Conservation (phyloP, 2,888 invertebrate species). For the Synergus umbraculus region DNA sequence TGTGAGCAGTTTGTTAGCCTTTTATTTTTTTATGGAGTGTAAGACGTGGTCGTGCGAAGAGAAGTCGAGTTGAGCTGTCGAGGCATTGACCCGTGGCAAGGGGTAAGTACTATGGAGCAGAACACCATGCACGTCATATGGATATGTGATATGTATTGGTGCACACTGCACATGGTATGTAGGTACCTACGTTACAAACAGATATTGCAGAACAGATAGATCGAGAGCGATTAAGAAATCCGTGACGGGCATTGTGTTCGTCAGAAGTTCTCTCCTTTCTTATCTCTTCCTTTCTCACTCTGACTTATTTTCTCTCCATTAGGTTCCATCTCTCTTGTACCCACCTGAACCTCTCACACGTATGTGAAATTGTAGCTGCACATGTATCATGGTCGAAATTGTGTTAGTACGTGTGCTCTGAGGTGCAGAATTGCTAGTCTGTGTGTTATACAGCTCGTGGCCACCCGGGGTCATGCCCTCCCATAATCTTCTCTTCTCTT, state of each 20-base stretch:
- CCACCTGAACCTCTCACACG: slow-evolving; percentile 51
- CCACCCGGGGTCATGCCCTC: slow-evolving; percentile 76
- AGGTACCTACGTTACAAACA: slow-evolving; percentile 54
- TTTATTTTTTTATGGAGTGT: background rate
- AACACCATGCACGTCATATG: slow-evolving; percentile 23
- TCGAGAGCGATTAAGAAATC: slow-evolving; percentile 76
- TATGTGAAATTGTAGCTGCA: slow-evolving; percentile 59
- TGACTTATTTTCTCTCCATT: slow-evolving; percentile 19
- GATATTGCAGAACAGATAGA: slow-evolving; percentile 69
- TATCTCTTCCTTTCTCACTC: slow-evolving; percentile 12
- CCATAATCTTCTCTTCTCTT: slow-evolving; percentile 71
- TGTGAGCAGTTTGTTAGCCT: background rate
- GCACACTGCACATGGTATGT: slow-evolving; percentile 49
- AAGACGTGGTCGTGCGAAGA: slow-evolving; percentile 53
- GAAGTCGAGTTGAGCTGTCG: slow-evolving; percentile 55
- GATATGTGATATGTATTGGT: slow-evolving; percentile 34
- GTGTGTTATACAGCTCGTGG: slow-evolving; percentile 66
- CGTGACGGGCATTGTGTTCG: slow-evolving; percentile 75
- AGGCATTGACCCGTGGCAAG: slow-evolving; percentile 70
- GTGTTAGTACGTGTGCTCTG: slow-evolving; percentile 43
- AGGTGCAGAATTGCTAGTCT: slow-evolving; percentile 49
- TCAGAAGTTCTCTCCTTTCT: slow-evolving; percentile 42
- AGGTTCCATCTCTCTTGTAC: slow-evolving; percentile 43
- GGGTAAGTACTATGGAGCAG: slow-evolving; percentile 56
- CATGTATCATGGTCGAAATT: slow-evolving; percentile 55